Base-by-base conservation (phyloP, 2,113 vertebrate species). In the Aegotheles bennettii region DNA sequence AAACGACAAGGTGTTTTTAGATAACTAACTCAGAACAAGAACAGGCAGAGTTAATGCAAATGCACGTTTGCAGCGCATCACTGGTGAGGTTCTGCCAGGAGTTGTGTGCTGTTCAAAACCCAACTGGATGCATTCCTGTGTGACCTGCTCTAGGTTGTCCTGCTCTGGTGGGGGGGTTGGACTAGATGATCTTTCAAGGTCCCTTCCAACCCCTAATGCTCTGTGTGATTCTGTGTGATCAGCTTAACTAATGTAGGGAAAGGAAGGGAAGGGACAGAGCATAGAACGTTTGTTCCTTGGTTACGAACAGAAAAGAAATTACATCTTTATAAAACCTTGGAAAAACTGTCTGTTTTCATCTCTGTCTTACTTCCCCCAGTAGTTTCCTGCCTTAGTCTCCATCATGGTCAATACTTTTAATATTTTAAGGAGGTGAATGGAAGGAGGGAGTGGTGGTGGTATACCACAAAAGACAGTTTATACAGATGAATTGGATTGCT, bases 401-500 rank as follows among this genome's bases (percentile, higher is more conserved):
- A 26, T 36, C 18, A 18, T 59, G 38, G 23, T 67, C 64, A 64
- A 5, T 59, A 53, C 29, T 90, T n/a, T 94, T 3, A 70, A 75
- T 81, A 87, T 80, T 76, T 92, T 50, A 70, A 81, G 36, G 47
- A 35, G 78, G 38, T 79, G 67, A 56, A 31, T 70, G 67, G 56
- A 89, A 94, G 56, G 76, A 82, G 67, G 24, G 42, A 61, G 38
- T 75, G n/a, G 19, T 78, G 60, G n/a, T 93, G 54, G 3, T 71
- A 12, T 87, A 73, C 57, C 25, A 65, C 65, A 65, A 84, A 63
- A 89, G 56, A 7, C 35, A 75, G 43, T 71, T 81, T 48, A 68
- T 79, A 73, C 38, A 71, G 56, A 61, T 71, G 60, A 78, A 71
- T 48, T 94, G 73, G 40, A 48, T 57, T 96, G 51, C 65, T 89